Percentiles rank a stretch among this genome's conserved stretches.
phyloP scores from a whole-genome alignment of 1,140 invertebrate genomes.

The Scaptodrosophila lebanonensis region DNA sequence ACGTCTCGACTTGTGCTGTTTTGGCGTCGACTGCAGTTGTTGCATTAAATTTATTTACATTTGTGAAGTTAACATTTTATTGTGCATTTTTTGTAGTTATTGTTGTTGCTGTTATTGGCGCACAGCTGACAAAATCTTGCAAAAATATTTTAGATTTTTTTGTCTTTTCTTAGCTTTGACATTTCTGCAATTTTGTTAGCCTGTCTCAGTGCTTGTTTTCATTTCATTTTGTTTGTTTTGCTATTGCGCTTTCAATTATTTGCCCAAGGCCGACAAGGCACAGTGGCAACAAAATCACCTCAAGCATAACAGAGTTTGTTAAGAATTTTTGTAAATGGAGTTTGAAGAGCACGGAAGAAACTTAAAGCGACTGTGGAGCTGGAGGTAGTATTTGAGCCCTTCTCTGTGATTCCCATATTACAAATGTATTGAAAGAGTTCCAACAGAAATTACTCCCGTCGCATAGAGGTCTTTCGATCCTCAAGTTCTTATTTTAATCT shows the following conservation, averaged over 20 bases:
- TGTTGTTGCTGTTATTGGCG: slow-evolving; percentile 33
- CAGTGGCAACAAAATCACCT: background rate
- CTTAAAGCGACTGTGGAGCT: too few species aligned
- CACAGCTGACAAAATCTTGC: slow-evolving; percentile 28
- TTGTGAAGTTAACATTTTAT: slow-evolving; percentile 10
- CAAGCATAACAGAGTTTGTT: slow-evolving; percentile 20
- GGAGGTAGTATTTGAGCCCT: too few species aligned
- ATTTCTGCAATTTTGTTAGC: slow-evolving; percentile 7
- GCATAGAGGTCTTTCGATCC: too few species aligned
- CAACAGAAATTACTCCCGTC: too few species aligned
- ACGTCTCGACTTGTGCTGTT: slow-evolving; percentile 5
- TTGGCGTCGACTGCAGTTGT: slow-evolving; percentile 36
- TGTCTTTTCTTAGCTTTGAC: slow-evolving; percentile 9
- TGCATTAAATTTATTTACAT: slow-evolving; percentile 70
- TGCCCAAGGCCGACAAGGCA: slow-evolving; percentile 21
- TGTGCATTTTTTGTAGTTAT: slow-evolving; percentile 28
- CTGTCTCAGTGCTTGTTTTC: slow-evolving; percentile 1
- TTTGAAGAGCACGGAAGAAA: too few species aligned
- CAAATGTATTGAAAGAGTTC: too few species aligned
- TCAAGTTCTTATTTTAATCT: too few species aligned
- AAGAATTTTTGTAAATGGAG: too few species aligned
- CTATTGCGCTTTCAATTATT: slow-evolving; percentile 2
- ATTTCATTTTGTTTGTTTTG: slow-evolving; percentile 2
- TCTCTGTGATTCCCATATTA: too few species aligned
- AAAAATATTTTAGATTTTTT: slow-evolving; percentile 40